Base-by-base conservation (phyloP, 2,797 vertebrate genomes). In the Liasis olivaceus region DNA sequence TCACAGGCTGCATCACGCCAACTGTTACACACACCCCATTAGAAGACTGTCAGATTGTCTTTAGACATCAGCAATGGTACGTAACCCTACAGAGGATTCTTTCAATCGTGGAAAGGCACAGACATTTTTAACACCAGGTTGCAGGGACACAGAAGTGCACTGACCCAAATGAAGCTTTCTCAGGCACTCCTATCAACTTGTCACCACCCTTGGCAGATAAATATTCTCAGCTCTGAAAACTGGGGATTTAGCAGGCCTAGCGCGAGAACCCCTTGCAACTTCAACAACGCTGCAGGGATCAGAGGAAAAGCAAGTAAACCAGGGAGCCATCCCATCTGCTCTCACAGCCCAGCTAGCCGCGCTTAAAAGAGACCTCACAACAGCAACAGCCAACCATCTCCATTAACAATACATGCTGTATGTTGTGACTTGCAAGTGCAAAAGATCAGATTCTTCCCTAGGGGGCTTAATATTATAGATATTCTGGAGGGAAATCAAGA, bases 1-100 rank as follows among this genome's bases (percentile, higher is more conserved):
- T 93, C 86, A 90, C 60, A 91, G 66, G 90, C 92, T 90, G 93
- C 51, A 63, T 94, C 90, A 51, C 36, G 58, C 93, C 11, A n/a
- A 51, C 87, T 63, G 7, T 91, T 88, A 51, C 56, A 89, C 14
- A 24, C 1, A 66, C 2, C 22, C 31, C 13, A 51, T 14, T 85
- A 22, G 0, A 0, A 56, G 60, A 14, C 58, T n/a, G 42, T 63
- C 69, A 36, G 36, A 85, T 0, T 22, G 72, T 89, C 66, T 86
- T 81, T 42, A 36, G 60, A n/a, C 15, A 87, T 36, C 17, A 87
- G 56, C n/a, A 51, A 31, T 54, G 0, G 14, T 6, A 77, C 63
- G 5, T 66, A 66, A 15, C 77, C 56, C 62, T 28, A 15, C 77
- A 31, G 7, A 31, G 72, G 0, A 4, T 56, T 26, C 0, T 36